Base-by-base conservation (phyloP, 2,797 vertebrate species). In the Alcedo atthis region DNA sequence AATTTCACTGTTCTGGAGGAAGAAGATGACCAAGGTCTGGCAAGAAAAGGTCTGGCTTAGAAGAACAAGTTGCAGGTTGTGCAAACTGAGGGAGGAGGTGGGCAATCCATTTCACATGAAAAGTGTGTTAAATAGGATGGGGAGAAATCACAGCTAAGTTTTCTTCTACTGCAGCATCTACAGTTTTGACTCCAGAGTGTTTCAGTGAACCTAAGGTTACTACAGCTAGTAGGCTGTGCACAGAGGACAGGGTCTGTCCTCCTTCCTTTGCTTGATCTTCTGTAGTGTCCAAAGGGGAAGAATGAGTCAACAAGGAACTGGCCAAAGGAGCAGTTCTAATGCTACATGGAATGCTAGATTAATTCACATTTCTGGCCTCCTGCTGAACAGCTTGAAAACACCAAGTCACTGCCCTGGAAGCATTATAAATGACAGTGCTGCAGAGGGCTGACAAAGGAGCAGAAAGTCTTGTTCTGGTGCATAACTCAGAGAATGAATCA, bases 1-100 rank as follows among this genome's bases (percentile, higher is more conserved):
- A 62, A 89, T 90, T 64, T 89, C 87, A 53, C 63, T 67, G 85
- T 48, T 91, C 92, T 93, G 91, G 92, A 92, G 90, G 89, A 90
- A 64, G 81, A 89, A 48, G 68, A 63, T 6, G 30, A 73, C 32
- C 64, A 6, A 26, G 1, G 46, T 3, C 73, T 83, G 10, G 53
- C 6, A 8, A 28, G 3, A 17, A 21, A 28, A 40, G 53, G 62
- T 90, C 73, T 40, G 71, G 13, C 46, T 71, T 15, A 26, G 81
- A 76, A 70, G 74, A 68, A 55, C 53, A 66, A 81, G 76, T n/a
- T 64, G 42, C 67, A 64, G 71, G 35, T 53, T 51, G 15, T n/a
- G 80, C 35, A 89, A 63, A 79, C 55, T 32, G 30, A 10, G 84
- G 58, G 58, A 66, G 71, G 71, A 77, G 0, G 20, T 10, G 26